Evolutionary conservation across 2,797 vertebrate species (phyloP).

Genomic region (Megalops cyprinoides): DNA sequence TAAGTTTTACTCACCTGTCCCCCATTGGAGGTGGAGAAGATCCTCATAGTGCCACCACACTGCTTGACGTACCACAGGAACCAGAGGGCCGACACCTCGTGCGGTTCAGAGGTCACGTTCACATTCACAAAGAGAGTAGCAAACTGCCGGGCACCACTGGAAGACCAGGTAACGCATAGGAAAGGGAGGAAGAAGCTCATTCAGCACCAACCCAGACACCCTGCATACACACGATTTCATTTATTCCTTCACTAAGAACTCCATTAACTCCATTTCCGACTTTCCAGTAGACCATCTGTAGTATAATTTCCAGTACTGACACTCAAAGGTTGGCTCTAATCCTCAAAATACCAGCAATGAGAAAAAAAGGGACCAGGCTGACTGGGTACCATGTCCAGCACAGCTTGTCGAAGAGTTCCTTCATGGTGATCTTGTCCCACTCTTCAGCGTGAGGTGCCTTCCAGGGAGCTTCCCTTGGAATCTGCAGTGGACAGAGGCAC

Average conservation of each 20-base stretch:
- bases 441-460: constrained; percentile 89
- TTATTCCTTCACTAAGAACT: neutral
- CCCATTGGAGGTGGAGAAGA: constrained; percentile 90
- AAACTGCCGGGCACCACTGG: constrained; percentile 79
- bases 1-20: constrained; percentile 81
- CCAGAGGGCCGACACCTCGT: constrained; percentile 96
- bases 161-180: neutral
- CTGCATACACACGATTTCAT: neutral
- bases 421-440: constrained; percentile 96
- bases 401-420: constrained; percentile 83
- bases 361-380: neutral
- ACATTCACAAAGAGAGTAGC: constrained; percentile 92
- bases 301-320: neutral
- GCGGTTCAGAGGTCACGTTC: constrained; percentile 91
- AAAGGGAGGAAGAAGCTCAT: neutral
- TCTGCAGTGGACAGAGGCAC: constrained; percentile 68
- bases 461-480: constrained; percentile 93
- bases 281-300: neutral
- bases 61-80: constrained; percentile 97
- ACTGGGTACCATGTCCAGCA: constrained; percentile 91
- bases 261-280: neutral
- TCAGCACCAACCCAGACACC: neutral
- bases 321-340: neutral
- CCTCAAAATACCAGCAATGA: constrained; percentile 1
- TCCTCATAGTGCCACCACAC: constrained; percentile 91